Conservation (phyloP, 2,113 vertebrate species). For the Strix aluco region DNA sequence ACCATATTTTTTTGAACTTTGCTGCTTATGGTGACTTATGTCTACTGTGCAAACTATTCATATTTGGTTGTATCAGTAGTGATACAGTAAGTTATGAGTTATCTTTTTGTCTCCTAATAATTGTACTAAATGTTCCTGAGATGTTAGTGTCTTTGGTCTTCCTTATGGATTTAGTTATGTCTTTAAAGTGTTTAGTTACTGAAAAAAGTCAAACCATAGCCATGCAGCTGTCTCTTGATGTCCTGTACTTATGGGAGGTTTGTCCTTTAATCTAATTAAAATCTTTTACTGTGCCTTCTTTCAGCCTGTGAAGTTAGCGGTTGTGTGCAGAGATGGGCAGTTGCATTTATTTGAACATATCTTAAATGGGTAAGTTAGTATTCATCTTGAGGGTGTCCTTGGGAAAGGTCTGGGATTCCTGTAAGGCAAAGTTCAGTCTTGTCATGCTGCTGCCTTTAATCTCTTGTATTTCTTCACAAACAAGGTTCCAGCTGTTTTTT, state of each 20-base stretch:
- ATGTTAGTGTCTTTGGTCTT: neutral
- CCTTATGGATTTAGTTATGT: neutral
- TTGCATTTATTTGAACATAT: slow-evolving; percentile 97
- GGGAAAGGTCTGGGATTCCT: neutral
- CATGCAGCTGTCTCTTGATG: neutral
- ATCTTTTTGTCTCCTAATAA: neutral
- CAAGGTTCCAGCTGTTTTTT: neutral
- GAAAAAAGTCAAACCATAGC: neutral
- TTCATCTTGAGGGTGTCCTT: neutral
- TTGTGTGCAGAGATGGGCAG: slow-evolving; percentile 93
- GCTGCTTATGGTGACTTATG: neutral
- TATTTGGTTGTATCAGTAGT: neutral
- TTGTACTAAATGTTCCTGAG: neutral
- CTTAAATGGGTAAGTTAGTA: slow-evolving; percentile 91
- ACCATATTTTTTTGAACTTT: neutral
- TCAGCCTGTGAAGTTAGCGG: slow-evolving; percentile 93
- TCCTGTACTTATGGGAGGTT: neutral
- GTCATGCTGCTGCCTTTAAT: neutral
- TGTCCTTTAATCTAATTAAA: neutral
- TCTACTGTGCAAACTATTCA: neutral
- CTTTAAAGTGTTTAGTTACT: neutral
- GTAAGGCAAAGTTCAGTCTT: neutral
- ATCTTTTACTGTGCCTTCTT: slow-evolving; percentile 17
- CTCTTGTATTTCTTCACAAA: neutral
- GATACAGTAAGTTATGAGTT: neutral